Evolutionary conservation across 2,888 invertebrate species (phyloP), one percentile per base, ranked within the genome.

Genomic region (Tetragnatha montana): DNA sequence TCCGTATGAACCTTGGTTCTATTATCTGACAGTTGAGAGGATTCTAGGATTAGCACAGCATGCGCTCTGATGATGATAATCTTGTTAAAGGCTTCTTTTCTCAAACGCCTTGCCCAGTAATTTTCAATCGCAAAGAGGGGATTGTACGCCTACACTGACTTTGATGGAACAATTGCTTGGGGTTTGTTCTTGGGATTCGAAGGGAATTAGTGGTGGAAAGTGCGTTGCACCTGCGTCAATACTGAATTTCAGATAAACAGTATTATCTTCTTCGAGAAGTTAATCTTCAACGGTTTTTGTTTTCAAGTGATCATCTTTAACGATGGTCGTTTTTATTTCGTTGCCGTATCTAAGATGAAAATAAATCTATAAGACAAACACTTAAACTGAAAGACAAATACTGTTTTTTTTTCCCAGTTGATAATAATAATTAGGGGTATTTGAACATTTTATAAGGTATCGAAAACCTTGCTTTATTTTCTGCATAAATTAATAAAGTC

Each of bases 1-100:
- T 84, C 21, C 21, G 76, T 70, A 85, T 19, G 69, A 69, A 69
- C 10, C 75, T 47, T 75, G 22, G 10, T 17, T 68, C 74, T 84
- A 35, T 35, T 35, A 70, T 85, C 71, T 85, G 79, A 78, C 49
- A 60, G 69, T 85, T 85, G 85, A 85, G 21, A 71, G 78, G 85
- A 85, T 85, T 85, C 85, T 47, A 17, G 85, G 78, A 78, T 85
- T 79, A 83, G 8, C n/a, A 49, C 60, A 69, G 49, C 49, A 78
- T 8, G 74, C 74, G 60, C 51, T 22, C 22, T 51, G 70, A 70
- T 14, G 35, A 19, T 49, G 21, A 50, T 85, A 85, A 85, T 85
- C 85, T 85, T 79, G 85, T 85, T 85, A 73, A 70, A 71, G 22
- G 22, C 22, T 50, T 71, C 60, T 35, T 35, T 35, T 35, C 35